Base-by-base conservation (phyloP, 2,888 invertebrate genomes). In the Nematopogon swammerdamellus region DNA sequence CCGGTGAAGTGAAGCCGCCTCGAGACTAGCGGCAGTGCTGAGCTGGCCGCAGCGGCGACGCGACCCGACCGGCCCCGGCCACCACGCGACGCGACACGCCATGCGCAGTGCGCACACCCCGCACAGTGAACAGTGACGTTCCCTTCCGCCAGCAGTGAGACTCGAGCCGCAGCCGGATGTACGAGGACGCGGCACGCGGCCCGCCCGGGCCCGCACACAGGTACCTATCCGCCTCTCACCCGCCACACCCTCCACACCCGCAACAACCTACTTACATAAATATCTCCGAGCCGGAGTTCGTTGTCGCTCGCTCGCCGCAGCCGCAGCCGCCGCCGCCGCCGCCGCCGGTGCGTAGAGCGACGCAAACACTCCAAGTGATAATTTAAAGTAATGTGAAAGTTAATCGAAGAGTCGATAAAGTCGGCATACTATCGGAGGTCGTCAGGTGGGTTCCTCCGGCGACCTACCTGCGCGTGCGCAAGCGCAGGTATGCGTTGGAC, bases 341-440 rank as follows among this genome's bases (percentile, higher is more conserved):
- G n/a, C n/a, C n/a, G n/a, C n/a, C n/a, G n/a, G n/a, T n/a, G 8
- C 25, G 25, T 25, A 4, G 25, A 25, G 25, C 25, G 25, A n/a
- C n/a, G n/a, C n/a, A n/a, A n/a, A 25, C 4, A 25, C 25, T 25
- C 36, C 6, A 36, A 65, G 67, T 69, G 71, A 67, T 72, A 70
- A 70, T 72, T 72, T 72, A 73, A 74, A 72, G 70, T 73, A 67
- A 77, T 75, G 79, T 79, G 79, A 79, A 79, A 79, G 77, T 77
- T 70, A 64, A 68, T 68, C 67, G 69, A 72, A 67, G 72, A 74
- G 73, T 73, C 67, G 67, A 65, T 60, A 64, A 56, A 61, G 70
- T 64, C 77, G 77, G 76, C 77, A 79, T 65, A 79, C 77, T 76
- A 77, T 74, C 74, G 43, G 48, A 20, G 68, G 66, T 3, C n/a